Evolutionary conservation across 2,888 invertebrate species (phyloP).

Genomic region (Macrophya alboannulata): DNA sequence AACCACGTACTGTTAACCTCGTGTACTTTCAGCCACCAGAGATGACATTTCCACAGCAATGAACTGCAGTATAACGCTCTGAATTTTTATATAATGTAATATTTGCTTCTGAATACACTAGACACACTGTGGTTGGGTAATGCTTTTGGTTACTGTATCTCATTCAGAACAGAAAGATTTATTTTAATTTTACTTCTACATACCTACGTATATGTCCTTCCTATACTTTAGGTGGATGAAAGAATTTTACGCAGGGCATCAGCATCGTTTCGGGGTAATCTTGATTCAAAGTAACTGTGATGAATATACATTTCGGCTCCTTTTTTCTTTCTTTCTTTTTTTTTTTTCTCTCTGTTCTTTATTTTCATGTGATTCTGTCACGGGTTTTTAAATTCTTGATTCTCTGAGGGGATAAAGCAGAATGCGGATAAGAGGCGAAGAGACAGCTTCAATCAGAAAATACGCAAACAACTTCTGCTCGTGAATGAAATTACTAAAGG

Average conservation of each 20-base stretch:
- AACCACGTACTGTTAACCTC: slow-evolving; percentile 34
- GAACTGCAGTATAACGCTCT: neutral
- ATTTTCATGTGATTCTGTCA: neutral
- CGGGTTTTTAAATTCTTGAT: slow-evolving; percentile 26
- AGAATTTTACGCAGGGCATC: neutral
- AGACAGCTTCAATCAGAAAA: slow-evolving; percentile 45
- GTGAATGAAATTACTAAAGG: slow-evolving; percentile 49
- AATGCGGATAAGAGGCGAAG: slow-evolving; percentile 47
- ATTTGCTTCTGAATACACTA: too few relatives aligned
- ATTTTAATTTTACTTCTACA: neutral
- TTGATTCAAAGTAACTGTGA: slow-evolving; percentile 2
- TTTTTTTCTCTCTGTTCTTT: neutral
- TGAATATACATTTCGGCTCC: neutral
- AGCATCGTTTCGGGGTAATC: neutral
- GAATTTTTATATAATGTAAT: too few relatives aligned
- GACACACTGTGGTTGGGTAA: neutral
- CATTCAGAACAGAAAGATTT: neutral
- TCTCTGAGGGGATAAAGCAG: slow-evolving; percentile 18
- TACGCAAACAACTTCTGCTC: slow-evolving; percentile 54
- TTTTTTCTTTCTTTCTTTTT: neutral
- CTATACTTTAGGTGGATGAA: neutral
- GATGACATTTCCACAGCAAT: slow-evolving; percentile 16
- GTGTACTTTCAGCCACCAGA: neutral
- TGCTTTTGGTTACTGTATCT: neutral
- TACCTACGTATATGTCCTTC: neutral